Conservation (phyloP, 23 tunicate species). For the Oikopleura albicans region DNA sequence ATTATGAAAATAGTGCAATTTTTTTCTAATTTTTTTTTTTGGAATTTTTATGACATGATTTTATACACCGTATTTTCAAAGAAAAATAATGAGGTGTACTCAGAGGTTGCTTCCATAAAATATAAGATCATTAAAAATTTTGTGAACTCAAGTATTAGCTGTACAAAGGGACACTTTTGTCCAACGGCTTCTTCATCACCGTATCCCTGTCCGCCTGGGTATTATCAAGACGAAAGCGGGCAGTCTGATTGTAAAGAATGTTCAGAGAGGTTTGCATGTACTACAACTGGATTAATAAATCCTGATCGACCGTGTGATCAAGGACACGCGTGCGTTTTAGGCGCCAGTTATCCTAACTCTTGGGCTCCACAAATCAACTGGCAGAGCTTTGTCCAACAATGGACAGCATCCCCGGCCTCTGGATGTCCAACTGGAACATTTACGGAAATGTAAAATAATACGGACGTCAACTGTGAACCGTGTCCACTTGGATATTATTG, state of each 20-base stretch:
- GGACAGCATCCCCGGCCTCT: not conserved
- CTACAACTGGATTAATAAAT: not conserved
- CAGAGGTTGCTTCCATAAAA: too few species aligned
- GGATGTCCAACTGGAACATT: conserved; percentile 68
- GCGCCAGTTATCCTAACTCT: conserved; percentile 41
- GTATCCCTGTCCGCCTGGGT: conserved; percentile 65
- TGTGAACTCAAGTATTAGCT: too few species aligned
- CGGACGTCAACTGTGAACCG: conserved; percentile 35
- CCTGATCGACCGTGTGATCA: not conserved
- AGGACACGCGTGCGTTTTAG: conserved; percentile 74
- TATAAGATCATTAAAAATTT: too few species aligned
- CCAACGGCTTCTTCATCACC: too few species aligned
- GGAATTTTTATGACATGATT: too few species aligned
- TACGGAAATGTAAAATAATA: conserved; percentile 28
- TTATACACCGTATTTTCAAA: too few species aligned
- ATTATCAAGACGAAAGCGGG: conserved; percentile 38
- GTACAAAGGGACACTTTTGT: too few species aligned
- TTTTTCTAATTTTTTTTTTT: too few species aligned
- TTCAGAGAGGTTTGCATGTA: not conserved
- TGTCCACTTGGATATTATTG: conserved; percentile 82
- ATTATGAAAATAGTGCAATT: too few species aligned
- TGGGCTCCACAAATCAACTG: conserved; percentile 13
- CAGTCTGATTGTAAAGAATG: not conserved
- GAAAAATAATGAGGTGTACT: too few species aligned
- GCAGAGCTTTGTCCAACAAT: too few species aligned